Evolutionary conservation across 2,888 invertebrate species (phyloP).

Genomic region (Lycocerus yunnanus): DNA sequence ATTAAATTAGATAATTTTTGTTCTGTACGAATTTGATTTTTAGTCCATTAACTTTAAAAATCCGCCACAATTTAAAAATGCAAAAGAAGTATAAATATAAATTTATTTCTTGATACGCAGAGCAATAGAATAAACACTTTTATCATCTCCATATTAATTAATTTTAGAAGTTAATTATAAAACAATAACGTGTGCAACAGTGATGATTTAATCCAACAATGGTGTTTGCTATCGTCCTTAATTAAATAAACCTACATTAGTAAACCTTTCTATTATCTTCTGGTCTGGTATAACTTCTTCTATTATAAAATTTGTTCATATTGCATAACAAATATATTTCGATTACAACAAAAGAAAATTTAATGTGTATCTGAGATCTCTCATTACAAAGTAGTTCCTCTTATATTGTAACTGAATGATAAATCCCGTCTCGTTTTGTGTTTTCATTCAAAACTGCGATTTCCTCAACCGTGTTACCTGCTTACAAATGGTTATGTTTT

Average conservation of each 20-base stretch:
- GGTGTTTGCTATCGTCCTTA: neutral
- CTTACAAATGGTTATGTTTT: conserved; percentile 45
- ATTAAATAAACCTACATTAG: neutral
- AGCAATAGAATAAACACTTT: neutral
- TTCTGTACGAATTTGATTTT: neutral
- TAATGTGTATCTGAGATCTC: neutral
- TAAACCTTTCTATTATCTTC: neutral
- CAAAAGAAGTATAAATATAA: neutral
- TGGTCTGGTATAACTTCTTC: neutral
- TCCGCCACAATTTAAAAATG: neutral
- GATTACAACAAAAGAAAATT: neutral
- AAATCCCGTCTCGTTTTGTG: conserved; percentile 26
- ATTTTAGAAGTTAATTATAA: neutral
- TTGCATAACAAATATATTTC: neutral
- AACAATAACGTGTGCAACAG: neutral
- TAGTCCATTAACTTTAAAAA: neutral
- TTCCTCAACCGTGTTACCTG: conserved; percentile 37
- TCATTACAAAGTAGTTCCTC: neutral
- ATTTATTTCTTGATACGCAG: neutral
- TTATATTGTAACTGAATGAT: conserved; percentile 13
- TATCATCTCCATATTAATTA: neutral
- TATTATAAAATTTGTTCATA: neutral
- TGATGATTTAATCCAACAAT: neutral
- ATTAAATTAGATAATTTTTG: neutral
- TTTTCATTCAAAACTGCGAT: conserved; percentile 28